phyloP scores from a whole-genome alignment of 1,140 invertebrate species.

The Chelonus insularis region DNA sequence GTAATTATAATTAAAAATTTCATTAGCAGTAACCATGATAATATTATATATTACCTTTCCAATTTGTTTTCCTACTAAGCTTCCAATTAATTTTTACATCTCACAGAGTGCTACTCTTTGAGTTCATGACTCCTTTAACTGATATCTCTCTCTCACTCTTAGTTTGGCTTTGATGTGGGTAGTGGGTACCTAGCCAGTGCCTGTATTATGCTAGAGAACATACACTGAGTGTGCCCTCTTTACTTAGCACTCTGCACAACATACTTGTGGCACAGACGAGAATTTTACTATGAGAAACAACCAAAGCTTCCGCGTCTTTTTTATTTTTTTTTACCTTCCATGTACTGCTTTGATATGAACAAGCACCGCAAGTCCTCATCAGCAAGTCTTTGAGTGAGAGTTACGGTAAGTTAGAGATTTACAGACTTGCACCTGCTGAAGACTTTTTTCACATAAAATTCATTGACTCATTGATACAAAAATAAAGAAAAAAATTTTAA shows the following conservation, averaged over 20 bases:
- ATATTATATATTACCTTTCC: too few relatives aligned
- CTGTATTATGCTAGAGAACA: not conserved
- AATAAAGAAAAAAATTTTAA: too few relatives aligned
- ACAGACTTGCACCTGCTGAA: conserved; percentile 21
- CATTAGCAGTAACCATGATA: too few relatives aligned
- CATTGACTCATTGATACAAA: not conserved
- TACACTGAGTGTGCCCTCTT: conserved; percentile 5
- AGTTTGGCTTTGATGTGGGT: conserved; percentile 11
- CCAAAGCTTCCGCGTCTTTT: not conserved
- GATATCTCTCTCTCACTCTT: not conserved
- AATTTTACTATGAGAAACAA: not conserved
- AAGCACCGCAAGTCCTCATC: too few relatives aligned
- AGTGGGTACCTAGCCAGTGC: conserved; percentile 15
- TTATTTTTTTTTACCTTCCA: not conserved
- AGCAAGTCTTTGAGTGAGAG: not conserved
- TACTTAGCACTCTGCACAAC: conserved; percentile 7
- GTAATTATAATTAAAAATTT: too few relatives aligned
- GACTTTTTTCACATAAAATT: conserved; percentile 1
- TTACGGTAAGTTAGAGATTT: conserved; percentile 5
- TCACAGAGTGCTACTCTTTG: conserved; percentile 9
- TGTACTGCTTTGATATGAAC: too few relatives aligned
- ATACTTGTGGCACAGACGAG: not conserved
- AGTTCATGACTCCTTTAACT: not conserved
- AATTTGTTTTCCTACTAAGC: not conserved
- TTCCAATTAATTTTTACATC: conserved; percentile 22